Conservation (phyloP, 1,140 invertebrate species). For the Papilio machaon region DNA sequence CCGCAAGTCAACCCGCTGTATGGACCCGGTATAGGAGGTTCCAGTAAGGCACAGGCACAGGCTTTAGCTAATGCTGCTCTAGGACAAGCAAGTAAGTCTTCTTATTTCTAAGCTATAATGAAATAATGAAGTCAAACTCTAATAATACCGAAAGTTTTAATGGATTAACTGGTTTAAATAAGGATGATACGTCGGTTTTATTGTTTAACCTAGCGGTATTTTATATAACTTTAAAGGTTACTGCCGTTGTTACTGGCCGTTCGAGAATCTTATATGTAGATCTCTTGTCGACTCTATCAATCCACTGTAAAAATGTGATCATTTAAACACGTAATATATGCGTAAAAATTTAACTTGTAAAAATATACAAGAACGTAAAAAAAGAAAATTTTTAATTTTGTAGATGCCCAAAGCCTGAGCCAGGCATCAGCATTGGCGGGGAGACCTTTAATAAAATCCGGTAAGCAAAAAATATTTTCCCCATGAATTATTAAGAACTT, state of each 20-base stretch:
- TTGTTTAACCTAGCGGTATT: too few species aligned
- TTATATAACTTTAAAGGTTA: too few species aligned
- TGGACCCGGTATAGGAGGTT: constrained; percentile 12
- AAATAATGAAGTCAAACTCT: background rate
- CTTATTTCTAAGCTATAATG: background rate
- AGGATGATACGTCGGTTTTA: too few species aligned
- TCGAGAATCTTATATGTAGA: too few species aligned
- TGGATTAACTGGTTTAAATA: background rate
- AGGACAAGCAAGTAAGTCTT: background rate
- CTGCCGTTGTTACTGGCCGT: too few species aligned
- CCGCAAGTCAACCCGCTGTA: constrained; percentile 1
- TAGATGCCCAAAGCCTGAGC: constrained; percentile 24
- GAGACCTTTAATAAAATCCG: constrained; percentile 33
- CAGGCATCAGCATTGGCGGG: constrained; percentile 20
- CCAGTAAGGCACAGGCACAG: constrained; percentile 15
- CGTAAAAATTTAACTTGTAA: background rate
- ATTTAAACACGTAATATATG: background rate
- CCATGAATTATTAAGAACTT: constrained; percentile 25
- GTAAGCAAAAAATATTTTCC: constrained; percentile 35
- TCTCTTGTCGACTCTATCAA: too few species aligned
- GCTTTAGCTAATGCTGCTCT: background rate
- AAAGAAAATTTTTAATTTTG: constrained; percentile 24
- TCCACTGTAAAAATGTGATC: background rate
- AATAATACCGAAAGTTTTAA: background rate
- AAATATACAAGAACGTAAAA: background rate